Evolutionary conservation across 2,113 vertebrate species (phyloP).

Genomic region (Shinisaurus crocodilurus): DNA sequence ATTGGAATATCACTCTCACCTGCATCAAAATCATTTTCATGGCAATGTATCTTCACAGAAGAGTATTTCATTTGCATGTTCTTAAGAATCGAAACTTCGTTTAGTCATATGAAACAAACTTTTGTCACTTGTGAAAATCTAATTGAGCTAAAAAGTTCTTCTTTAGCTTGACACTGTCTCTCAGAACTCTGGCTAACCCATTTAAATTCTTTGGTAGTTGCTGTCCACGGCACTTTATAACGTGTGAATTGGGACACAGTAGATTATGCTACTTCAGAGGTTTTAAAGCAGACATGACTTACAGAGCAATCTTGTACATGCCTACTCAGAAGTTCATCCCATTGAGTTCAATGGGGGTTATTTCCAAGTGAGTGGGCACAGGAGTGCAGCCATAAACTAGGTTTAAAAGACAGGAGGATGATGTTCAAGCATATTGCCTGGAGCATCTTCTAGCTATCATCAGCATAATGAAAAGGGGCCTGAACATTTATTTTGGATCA

Average conservation of each 20-base stretch:
- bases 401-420: slow-evolving; percentile 40
- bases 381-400: not conserved
- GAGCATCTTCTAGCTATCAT: slow-evolving; percentile 25
- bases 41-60: not conserved
- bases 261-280: slow-evolving; percentile 36
- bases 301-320: too few species aligned
- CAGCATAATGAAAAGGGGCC: slow-evolving; percentile 51
- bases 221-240: slow-evolving; percentile 22
- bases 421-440: not conserved
- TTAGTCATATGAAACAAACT: not conserved
- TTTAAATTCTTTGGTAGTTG: slow-evolving; percentile 29
- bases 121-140: not conserved
- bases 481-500: slow-evolving; percentile 25
- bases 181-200: slow-evolving; percentile 43
- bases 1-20: not conserved
- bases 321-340: too few species aligned
- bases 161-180: not conserved
- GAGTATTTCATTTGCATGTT: not conserved
- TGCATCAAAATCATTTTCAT: not conserved
- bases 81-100: not conserved
- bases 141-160: not conserved
- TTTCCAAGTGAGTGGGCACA: not conserved
- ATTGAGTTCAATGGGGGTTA: not conserved
- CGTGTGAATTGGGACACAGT: slow-evolving; percentile 13
- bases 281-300: slow-evolving; percentile 6